These are phyloP conservation scores for Chirona hameri DNA, from an alignment of 2,888 invertebrate species.

Conservation along the genomic window DNA sequence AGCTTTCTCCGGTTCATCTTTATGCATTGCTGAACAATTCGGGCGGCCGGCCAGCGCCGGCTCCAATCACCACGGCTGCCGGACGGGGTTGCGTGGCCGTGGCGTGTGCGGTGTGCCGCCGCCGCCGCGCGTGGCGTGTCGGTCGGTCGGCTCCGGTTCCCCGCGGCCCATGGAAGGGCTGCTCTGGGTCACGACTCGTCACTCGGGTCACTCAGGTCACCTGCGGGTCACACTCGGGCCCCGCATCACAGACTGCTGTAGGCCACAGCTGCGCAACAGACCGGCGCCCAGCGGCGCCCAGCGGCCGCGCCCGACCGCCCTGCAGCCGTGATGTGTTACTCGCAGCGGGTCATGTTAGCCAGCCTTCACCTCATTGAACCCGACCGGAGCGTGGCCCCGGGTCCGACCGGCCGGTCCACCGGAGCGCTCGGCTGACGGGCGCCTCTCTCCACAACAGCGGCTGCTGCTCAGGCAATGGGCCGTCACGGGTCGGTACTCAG, in stretches of 20 bases:
- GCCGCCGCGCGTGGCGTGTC: too few relatives aligned
- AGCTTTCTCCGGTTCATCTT: neutral
- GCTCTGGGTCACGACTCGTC: neutral
- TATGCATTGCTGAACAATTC: constrained; percentile 1
- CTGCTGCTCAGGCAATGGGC: neutral
- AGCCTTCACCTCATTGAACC: neutral
- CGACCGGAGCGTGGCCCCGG: neutral
- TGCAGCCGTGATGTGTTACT: neutral
- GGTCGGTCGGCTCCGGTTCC: too few relatives aligned
- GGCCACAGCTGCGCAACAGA: neutral
- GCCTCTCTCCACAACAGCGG: neutral
- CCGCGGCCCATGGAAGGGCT: neutral
- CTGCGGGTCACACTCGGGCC: neutral
- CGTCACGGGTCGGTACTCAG: neutral
- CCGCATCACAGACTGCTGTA: neutral
- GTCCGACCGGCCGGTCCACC: too few relatives aligned
- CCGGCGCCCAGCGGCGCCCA: neutral
- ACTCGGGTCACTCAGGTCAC: neutral
- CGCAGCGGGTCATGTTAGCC: neutral
- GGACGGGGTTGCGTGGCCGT: too few relatives aligned
- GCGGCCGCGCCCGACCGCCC: too few relatives aligned
- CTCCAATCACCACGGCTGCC: neutral
- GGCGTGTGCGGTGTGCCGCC: too few relatives aligned
- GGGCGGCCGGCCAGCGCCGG: neutral
- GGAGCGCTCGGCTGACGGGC: neutral